phyloP scores from a whole-genome alignment of 1,140 invertebrate species.

The Brachionus asplanchnoidis region DNA sequence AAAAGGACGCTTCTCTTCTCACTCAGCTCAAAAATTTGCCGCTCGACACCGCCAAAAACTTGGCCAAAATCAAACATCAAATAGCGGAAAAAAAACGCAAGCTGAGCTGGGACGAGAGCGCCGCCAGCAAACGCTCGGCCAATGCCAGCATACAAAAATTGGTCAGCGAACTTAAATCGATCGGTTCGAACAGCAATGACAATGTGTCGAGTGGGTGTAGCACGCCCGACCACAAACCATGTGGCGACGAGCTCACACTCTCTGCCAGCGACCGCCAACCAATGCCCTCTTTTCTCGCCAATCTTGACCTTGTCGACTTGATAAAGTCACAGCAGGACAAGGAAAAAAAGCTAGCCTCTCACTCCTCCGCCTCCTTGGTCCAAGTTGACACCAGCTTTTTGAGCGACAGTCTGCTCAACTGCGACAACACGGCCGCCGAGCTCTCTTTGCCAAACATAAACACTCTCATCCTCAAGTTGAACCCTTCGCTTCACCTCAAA shows the following conservation, averaged over 20 bases:
- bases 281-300: neutral
- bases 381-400: neutral
- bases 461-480: neutral
- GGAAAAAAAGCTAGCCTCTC: neutral
- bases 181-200: neutral
- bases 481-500: neutral
- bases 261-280: neutral
- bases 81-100: constrained; percentile 34
- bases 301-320: neutral
- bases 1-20: too few relatives aligned
- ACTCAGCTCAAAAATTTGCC: too few relatives aligned
- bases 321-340: neutral
- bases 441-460: neutral
- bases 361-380: neutral
- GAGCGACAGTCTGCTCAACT: neutral
- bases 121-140: neutral
- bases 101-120: neutral
- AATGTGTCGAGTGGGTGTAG: neutral
- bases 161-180: constrained; percentile 26
- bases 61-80: neutral
- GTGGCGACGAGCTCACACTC: neutral
- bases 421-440: neutral
- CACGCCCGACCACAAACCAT: neutral
- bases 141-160: constrained; percentile 25
- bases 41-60: neutral